Percentiles rank a stretch among this genome's conserved stretches.
Evolutionary conservation across 2,888 invertebrate species (phyloP).

Genomic region (Selenia dentaria): DNA sequence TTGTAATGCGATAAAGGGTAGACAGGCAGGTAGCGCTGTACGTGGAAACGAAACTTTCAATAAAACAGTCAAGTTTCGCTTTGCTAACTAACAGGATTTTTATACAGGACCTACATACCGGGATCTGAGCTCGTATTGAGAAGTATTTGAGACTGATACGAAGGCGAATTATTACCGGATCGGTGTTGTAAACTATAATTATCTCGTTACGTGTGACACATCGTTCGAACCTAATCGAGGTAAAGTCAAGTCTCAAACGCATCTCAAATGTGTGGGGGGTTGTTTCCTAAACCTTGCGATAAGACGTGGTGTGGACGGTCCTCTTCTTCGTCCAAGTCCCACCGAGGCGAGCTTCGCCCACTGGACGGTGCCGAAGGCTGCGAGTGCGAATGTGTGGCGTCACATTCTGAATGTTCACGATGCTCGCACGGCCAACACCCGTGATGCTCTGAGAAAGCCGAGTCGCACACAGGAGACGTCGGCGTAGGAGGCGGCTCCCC

Average conservation of each 20-base stretch:
- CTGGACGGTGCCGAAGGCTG: conserved; percentile 73
- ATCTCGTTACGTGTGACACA: not conserved
- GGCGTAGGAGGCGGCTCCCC: conserved; percentile 77
- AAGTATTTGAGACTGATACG: conserved; percentile 60
- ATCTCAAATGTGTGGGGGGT: conserved; percentile 26
- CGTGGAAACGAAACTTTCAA: conserved; percentile 45
- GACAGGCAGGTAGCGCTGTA: conserved; percentile 66
- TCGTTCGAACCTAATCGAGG: not conserved
- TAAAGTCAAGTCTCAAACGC: conserved; percentile 31
- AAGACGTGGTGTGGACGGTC: conserved; percentile 69
- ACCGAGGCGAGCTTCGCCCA: conserved; percentile 76
- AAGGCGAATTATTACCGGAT: not conserved
- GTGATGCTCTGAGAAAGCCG: conserved; percentile 78
- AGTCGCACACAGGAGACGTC: conserved; percentile 79
- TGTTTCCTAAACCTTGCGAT: conserved; percentile 72
- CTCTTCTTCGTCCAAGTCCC: conserved; percentile 77
- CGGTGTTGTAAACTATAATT: not conserved
- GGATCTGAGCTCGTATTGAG: conserved; percentile 45
- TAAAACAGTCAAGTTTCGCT: conserved; percentile 33
- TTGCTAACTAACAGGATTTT: conserved; percentile 40
- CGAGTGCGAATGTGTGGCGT: conserved; percentile 50
- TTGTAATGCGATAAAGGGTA: conserved; percentile 17
- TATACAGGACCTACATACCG: conserved; percentile 43
- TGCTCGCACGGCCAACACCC: conserved; percentile 80
- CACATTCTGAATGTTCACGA: conserved; percentile 67